These are phyloP conservation scores for Magallana ariakensis DNA, from an alignment of 1,140 invertebrate genomes.

Conservation along the genomic window DNA sequence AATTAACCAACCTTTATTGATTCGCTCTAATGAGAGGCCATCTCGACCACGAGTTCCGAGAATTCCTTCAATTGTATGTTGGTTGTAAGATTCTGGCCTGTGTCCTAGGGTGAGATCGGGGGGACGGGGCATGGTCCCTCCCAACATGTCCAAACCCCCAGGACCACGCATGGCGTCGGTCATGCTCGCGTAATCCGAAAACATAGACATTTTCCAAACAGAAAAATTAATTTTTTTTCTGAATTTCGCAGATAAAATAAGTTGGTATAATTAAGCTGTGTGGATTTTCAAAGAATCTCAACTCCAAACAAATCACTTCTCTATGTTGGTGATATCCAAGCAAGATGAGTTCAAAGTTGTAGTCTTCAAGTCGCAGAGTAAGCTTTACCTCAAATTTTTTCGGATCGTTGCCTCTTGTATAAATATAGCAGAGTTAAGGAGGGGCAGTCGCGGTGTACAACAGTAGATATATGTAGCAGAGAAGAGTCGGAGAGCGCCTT, in stretches of 20 bases:
- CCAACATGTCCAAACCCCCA: background rate
- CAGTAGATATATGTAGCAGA: background rate
- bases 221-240: background rate
- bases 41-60: conserved; percentile 38
- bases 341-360: background rate
- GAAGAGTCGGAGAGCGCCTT: background rate
- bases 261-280: background rate
- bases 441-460: conserved; percentile 20
- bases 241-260: background rate
- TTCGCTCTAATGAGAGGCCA: conserved; percentile 24
- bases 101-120: conserved; percentile 15
- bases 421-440: conserved; percentile 1
- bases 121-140: conserved; percentile 11
- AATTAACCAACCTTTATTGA: conserved; percentile 41
- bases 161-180: conserved; percentile 1
- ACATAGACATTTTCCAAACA: conserved; percentile 22
- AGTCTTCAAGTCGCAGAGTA: background rate
- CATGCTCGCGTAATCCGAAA: conserved; percentile 29
- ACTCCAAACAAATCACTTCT: background rate
- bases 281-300: background rate
- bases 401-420: conserved; percentile 30
- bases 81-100: conserved; percentile 68
- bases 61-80: conserved; percentile 52
- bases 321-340: background rate
- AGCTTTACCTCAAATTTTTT: conserved; percentile 5